Evolutionary conservation across 2,797 vertebrate genomes (phyloP).

Genomic region (Gobio occitaniae): DNA sequence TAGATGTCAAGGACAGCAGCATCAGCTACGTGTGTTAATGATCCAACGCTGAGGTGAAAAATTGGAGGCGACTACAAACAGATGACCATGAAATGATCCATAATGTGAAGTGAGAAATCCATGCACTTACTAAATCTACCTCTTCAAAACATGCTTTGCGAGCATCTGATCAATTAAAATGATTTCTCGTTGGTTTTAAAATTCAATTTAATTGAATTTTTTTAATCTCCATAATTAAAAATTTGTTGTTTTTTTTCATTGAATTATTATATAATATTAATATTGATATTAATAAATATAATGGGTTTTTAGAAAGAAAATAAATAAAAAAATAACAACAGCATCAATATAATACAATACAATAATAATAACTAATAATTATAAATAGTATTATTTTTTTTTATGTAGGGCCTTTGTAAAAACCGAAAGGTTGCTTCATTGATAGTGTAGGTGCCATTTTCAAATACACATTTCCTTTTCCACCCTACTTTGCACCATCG

Average conservation of each 20-base stretch:
- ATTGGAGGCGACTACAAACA: slow-evolving; percentile 79
- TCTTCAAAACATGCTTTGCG: background rate
- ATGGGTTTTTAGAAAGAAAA: background rate
- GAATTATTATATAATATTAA: background rate
- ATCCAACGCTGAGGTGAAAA: slow-evolving; percentile 75
- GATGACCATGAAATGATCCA: slow-evolving; percentile 80
- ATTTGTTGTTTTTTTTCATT: background rate
- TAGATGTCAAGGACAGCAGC: slow-evolving; percentile 65
- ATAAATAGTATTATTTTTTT: background rate
- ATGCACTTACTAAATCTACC: background rate
- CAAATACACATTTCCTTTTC: background rate
- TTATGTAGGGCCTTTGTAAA: slow-evolving; percentile 1
- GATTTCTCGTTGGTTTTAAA: background rate
- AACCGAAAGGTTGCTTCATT: background rate
- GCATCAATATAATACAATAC: background rate
- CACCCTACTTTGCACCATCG: background rate
- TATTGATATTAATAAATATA: background rate
- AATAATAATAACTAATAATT: background rate
- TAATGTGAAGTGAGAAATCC: slow-evolving; percentile 65
- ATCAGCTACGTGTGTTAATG: slow-evolving; percentile 74
- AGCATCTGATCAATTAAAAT: background rate
- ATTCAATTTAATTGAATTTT: background rate
- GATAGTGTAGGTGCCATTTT: background rate
- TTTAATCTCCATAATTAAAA: background rate
- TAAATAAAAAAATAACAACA: background rate